Evolutionary conservation across 2,113 vertebrate species (phyloP).

Genomic region (Malurus cyaneus): DNA sequence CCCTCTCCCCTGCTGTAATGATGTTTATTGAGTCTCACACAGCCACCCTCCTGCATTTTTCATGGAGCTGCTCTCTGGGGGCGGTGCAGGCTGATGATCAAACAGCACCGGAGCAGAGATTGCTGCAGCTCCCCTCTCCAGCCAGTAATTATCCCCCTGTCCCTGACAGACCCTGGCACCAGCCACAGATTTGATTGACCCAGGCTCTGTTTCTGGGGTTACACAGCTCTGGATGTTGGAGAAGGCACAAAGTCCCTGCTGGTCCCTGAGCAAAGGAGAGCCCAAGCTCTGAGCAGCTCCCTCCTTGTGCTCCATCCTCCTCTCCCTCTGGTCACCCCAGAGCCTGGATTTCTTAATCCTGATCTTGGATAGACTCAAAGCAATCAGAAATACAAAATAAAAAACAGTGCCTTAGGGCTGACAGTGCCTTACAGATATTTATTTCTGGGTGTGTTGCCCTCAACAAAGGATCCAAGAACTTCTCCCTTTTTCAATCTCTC

Average conservation of each 20-base stretch:
- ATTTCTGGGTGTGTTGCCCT: not conserved
- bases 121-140: not conserved
- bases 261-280: rapidly evolving
- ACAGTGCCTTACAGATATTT: not conserved
- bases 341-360: not conserved
- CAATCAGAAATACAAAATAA: not conserved
- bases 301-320: not conserved
- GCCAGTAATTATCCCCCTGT: not conserved
- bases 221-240: rapidly evolving
- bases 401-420: not conserved
- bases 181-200: not conserved
- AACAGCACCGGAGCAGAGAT: not conserved
- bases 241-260: not conserved
- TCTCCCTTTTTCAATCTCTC: not conserved
- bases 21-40: not conserved
- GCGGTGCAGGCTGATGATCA: not conserved
- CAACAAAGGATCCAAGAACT: not conserved
- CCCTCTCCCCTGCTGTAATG: not conserved
- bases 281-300: not conserved
- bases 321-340: not conserved
- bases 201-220: not conserved
- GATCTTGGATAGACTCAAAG: rapidly evolving
- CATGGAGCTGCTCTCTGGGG: slow-evolving; percentile 6
- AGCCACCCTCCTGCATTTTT: slow-evolving; percentile 30
- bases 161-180: not conserved